These are phyloP conservation scores for Sericinus montela DNA, from an alignment of 2,888 invertebrate species.

Conservation along the genomic window DNA sequence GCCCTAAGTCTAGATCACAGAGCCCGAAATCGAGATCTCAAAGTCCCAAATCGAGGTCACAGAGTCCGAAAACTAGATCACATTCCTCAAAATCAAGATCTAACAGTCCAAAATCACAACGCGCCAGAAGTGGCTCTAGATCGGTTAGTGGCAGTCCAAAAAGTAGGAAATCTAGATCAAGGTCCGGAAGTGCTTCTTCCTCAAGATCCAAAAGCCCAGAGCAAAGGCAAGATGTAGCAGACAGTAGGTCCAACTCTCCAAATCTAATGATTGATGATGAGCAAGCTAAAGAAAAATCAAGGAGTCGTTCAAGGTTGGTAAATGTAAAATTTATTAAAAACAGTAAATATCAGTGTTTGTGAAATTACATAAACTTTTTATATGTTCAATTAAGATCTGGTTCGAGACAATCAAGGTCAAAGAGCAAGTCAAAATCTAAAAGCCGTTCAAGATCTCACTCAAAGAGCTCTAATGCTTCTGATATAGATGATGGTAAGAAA, in stretches of 20 bases:
- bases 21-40: conserved; percentile 54
- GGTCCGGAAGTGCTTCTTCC: conserved; percentile 49
- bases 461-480: conserved; percentile 59
- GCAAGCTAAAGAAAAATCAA: conserved; percentile 55
- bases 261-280: conserved; percentile 75
- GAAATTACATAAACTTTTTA: background rate
- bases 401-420: conserved; percentile 60
- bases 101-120: conserved; percentile 35
- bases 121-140: conserved; percentile 49
- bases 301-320: conserved; percentile 59
- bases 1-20: conserved; percentile 49
- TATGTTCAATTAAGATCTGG: conserved; percentile 43
- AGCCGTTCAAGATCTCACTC: conserved; percentile 66
- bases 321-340: background rate
- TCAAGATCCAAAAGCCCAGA: conserved; percentile 57
- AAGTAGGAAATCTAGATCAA: conserved; percentile 45
- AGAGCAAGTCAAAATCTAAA: conserved; percentile 65
- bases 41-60: conserved; percentile 44
- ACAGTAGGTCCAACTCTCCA: conserved; percentile 74
- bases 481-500: conserved; percentile 41
- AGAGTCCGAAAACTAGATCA: conserved; percentile 50
- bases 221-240: conserved; percentile 49
- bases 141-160: conserved; percentile 70
- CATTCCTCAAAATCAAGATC: conserved; percentile 47
- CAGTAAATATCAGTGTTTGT: no score